Evolutionary conservation across 1,140 invertebrate genomes (phyloP).

Genomic region (Drosophila quadrilineata): DNA sequence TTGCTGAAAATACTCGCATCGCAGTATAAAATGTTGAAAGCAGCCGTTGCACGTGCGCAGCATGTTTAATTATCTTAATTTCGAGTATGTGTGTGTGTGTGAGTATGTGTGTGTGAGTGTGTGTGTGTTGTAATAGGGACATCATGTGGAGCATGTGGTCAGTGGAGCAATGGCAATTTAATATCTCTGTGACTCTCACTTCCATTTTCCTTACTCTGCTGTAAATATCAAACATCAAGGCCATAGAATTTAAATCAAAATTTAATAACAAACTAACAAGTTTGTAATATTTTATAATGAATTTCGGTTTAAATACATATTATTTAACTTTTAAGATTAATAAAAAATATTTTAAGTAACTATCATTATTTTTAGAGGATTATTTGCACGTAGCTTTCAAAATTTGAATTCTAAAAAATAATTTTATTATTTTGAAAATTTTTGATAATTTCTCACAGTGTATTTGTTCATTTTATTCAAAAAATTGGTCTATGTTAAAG

Average conservation of each 20-base stretch:
- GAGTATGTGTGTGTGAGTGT: conserved; percentile 5
- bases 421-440: too few species aligned
- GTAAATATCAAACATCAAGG: conserved; percentile 10
- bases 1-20: conserved; percentile 53
- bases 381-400: too few species aligned
- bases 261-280: conserved; percentile 16
- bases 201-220: too few species aligned
- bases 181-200: too few species aligned
- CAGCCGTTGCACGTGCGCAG: conserved; percentile 74
- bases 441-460: too few species aligned
- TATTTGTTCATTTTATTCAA: too few species aligned
- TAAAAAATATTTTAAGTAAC: too few species aligned
- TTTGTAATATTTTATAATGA: background rate
- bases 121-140: conserved; percentile 12
- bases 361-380: too few species aligned
- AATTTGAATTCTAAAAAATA: too few species aligned
- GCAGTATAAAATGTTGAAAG: conserved; percentile 72
- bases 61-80: conserved; percentile 70
- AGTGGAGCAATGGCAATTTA: conserved; percentile 50
- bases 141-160: conserved; percentile 58
- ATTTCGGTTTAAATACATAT: too few species aligned
- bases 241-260: background rate
- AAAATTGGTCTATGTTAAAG: too few species aligned
- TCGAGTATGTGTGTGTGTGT: conserved; percentile 12
- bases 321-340: too few species aligned